phyloP scores from a whole-genome alignment of 2,113 vertebrate species.

The Gavialis gangeticus region DNA sequence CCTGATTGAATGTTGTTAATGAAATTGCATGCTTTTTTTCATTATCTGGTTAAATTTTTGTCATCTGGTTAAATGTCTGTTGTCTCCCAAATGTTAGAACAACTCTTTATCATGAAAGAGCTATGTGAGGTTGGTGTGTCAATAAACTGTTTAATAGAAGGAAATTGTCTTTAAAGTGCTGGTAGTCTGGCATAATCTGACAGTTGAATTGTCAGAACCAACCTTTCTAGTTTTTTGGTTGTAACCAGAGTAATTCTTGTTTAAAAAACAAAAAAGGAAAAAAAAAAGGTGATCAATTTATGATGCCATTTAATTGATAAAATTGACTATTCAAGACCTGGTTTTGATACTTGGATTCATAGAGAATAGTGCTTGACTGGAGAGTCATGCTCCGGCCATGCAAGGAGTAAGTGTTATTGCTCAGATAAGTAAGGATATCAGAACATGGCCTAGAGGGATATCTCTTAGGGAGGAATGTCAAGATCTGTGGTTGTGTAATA shows the following conservation, averaged over 20 bases:
- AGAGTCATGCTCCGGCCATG: accelerated
- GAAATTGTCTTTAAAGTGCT: background rate
- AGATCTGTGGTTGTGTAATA: slow-evolving; percentile 36
- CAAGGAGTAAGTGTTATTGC: background rate
- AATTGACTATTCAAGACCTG: background rate
- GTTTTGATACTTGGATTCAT: background rate
- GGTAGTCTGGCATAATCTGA: background rate
- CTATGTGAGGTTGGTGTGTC: background rate
- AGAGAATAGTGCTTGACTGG: background rate
- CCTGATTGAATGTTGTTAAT: accelerated
- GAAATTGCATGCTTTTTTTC: background rate
- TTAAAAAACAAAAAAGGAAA: too few species aligned
- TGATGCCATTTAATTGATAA: accelerated
- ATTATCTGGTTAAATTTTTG: background rate
- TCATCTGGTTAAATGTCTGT: background rate
- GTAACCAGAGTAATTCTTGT: slow-evolving; percentile 22
- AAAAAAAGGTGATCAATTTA: background rate
- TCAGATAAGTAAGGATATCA: background rate
- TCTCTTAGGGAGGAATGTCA: background rate
- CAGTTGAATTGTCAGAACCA: background rate
- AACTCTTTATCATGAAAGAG: background rate
- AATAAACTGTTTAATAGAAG: background rate
- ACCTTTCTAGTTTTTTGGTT: background rate
- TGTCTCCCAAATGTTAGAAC: too few species aligned
- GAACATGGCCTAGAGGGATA: background rate